phyloP scores from a whole-genome alignment of 2,797 vertebrate species.

The Thamnophis elegans region DNA sequence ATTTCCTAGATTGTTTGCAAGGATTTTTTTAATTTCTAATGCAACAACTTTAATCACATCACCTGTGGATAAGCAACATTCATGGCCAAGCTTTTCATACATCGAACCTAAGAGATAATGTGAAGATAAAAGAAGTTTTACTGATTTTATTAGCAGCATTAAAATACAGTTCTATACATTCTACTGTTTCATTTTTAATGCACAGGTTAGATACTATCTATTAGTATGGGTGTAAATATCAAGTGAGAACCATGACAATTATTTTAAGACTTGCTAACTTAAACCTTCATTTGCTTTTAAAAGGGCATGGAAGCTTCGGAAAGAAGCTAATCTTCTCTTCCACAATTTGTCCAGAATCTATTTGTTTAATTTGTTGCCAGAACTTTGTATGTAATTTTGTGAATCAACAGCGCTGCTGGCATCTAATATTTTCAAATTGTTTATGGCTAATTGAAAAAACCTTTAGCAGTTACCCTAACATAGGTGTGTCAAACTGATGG shows the following conservation, averaged over 20 bases:
- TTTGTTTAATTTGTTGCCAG: neutral
- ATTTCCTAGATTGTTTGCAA: constrained; percentile 66
- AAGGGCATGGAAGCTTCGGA: neutral
- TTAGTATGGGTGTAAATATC: neutral
- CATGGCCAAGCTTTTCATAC: constrained; percentile 80
- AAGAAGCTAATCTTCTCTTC: neutral
- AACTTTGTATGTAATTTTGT: neutral
- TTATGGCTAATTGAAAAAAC: neutral
- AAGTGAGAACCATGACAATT: neutral
- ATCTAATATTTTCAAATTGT: neutral
- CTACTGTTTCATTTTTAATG: neutral
- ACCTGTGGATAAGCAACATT: constrained; percentile 80
- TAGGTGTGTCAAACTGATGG: too few species aligned
- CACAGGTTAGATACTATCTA: neutral
- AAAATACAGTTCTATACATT: neutral
- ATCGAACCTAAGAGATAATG: constrained; percentile 70
- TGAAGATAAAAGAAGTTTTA: constrained; percentile 30
- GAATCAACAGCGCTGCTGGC: neutral
- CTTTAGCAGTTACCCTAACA: neutral
- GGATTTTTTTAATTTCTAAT: constrained; percentile 77
- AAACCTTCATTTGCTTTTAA: neutral
- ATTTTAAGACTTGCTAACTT: neutral
- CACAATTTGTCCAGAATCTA: neutral
- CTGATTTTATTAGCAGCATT: constrained; percentile 9
- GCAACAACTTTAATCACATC: constrained; percentile 82